Conservation (phyloP, 1,140 invertebrate genomes). For the Eubasilissa regina region DNA sequence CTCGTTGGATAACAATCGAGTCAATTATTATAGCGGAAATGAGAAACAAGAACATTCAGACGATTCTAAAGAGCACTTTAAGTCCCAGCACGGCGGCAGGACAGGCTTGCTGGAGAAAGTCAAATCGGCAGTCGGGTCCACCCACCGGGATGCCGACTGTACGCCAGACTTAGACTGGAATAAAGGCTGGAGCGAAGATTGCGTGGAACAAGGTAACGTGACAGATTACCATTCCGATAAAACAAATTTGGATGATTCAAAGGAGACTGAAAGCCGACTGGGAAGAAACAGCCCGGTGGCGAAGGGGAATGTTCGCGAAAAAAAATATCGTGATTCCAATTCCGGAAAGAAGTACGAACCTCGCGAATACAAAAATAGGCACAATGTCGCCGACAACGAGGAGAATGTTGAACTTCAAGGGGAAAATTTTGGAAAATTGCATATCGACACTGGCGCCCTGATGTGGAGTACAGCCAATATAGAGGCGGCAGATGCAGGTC, state of each 20-base stretch:
- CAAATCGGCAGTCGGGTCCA: neutral
- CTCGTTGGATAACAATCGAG: slow-evolving; percentile 18
- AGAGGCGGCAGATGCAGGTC: neutral
- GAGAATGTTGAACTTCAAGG: neutral
- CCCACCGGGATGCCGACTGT: neutral
- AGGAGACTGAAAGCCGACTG: neutral
- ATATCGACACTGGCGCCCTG: slow-evolving; percentile 13
- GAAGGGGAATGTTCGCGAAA: neutral
- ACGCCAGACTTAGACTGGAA: slow-evolving; percentile 37
- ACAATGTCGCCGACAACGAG: neutral
- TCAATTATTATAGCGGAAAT: slow-evolving; percentile 16
- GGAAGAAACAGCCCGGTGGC: neutral
- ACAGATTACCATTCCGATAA: neutral
- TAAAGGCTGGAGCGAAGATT: slow-evolving; percentile 33
- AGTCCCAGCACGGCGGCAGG: neutral
- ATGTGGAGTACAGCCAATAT: slow-evolving; percentile 16
- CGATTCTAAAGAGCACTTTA: neutral
- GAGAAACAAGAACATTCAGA: neutral
- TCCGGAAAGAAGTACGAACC: slow-evolving; percentile 11
- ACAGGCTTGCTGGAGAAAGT: slow-evolving; percentile 5
- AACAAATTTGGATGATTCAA: slow-evolving; percentile 1
- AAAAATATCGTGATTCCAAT: neutral
- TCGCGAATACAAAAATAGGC: neutral
- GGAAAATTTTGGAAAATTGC: slow-evolving; percentile 10
- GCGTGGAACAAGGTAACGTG: neutral